These are phyloP conservation scores for Dermolepida albohirtum DNA, from an alignment of 2,888 invertebrate species.

Conservation along the genomic window DNA sequence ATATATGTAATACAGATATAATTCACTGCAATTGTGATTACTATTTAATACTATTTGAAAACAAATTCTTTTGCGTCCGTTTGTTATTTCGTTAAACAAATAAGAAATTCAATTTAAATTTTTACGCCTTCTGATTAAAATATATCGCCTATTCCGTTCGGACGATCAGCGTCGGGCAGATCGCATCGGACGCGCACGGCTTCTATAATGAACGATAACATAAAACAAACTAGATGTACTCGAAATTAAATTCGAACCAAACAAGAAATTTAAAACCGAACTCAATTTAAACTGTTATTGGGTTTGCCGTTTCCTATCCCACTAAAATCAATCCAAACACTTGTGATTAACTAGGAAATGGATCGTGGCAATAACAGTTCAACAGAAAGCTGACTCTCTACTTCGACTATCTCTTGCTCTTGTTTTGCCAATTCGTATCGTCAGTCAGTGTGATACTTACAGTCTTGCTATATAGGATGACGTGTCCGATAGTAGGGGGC, in stretches of 20 bases:
- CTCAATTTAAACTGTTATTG: conserved; percentile 50
- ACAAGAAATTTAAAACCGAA: conserved; percentile 50
- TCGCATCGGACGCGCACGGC: conserved; percentile 16
- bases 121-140: conserved; percentile 42
- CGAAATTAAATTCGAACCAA: conserved; percentile 48
- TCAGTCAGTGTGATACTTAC: conserved; percentile 10
- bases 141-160: conserved; percentile 18
- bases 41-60: not conserved
- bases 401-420: conserved; percentile 38
- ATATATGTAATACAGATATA: too few species aligned
- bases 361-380: conserved; percentile 50
- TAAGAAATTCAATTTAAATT: conserved; percentile 43
- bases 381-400: conserved; percentile 42
- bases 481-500: not conserved
- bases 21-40: not conserved
- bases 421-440: conserved; percentile 38
- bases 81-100: conserved; percentile 38
- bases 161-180: conserved; percentile 8
- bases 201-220: conserved; percentile 43
- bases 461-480: not conserved
- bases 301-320: conserved; percentile 48
- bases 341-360: conserved; percentile 52
- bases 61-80: conserved; percentile 2
- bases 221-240: conserved; percentile 44
- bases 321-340: conserved; percentile 50